These are phyloP conservation scores for Morphnarchus princeps DNA, from an alignment of 2,113 vertebrate genomes.

Conservation along the genomic window DNA sequence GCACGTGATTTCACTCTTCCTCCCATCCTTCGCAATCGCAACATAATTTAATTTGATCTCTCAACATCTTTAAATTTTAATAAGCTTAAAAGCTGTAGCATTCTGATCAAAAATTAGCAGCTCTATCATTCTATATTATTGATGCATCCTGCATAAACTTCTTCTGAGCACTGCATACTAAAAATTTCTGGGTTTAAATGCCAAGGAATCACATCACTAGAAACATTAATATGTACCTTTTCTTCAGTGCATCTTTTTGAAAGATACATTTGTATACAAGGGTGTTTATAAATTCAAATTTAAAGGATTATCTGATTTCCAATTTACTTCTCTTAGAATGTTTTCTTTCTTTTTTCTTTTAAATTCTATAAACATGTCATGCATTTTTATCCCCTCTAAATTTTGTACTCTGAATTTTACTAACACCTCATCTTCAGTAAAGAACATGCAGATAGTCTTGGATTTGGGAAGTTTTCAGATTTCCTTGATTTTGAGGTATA, in stretches of 20 bases:
- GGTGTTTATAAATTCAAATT: slow-evolving; percentile 27
- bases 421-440: slow-evolving; percentile 35
- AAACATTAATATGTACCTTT: neutral
- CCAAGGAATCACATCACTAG: neutral
- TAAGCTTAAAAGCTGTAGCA: neutral
- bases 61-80: slow-evolving; percentile 53
- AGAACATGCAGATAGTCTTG: neutral
- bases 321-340: neutral
- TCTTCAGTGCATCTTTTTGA: neutral
- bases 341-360: neutral
- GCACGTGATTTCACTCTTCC: neutral
- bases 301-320: slow-evolving; percentile 24
- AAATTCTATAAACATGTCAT: neutral
- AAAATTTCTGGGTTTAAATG: neutral
- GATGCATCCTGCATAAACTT: neutral
- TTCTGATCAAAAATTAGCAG: slow-evolving; percentile 36
- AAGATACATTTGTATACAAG: neutral
- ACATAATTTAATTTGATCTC: slow-evolving; percentile 63
- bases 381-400: neutral
- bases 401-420: slow-evolving; percentile 40
- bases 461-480: neutral
- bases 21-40: neutral
- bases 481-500: neutral
- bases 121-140: neutral
- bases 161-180: neutral